phyloP scores from a whole-genome alignment of 2,113 vertebrate genomes.

The Corvus hawaiiensis region DNA sequence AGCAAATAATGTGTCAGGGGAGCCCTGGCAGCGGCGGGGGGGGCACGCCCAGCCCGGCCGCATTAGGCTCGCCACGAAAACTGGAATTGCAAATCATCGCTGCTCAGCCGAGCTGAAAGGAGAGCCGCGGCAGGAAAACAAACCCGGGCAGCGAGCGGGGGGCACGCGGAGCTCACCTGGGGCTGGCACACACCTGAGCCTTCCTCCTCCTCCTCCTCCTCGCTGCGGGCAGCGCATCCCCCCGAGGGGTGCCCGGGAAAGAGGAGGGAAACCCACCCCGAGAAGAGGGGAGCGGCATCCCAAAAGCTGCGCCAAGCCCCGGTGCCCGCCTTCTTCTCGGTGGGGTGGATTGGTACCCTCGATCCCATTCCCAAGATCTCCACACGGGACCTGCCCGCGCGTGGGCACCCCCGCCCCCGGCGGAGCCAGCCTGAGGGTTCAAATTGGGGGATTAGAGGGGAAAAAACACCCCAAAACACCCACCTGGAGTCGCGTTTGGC shows the following conservation, averaged over 20 bases:
- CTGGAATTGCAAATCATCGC: constrained; percentile 1
- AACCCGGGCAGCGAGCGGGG: background rate
- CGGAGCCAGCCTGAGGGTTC: background rate
- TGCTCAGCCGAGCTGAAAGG: constrained; percentile 13
- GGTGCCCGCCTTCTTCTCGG: background rate
- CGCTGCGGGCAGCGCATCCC: background rate
- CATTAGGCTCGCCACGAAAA: background rate
- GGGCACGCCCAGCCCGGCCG: background rate
- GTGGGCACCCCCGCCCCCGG: background rate
- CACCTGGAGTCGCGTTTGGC: background rate
- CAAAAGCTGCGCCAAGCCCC: background rate
- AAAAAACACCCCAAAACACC: background rate
- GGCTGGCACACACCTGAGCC: background rate
- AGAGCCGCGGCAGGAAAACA: background rate
- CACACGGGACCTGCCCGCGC: background rate
- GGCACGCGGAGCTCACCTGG: background rate
- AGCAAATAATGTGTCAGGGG: background rate
- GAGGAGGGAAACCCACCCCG: rapidly evolving
- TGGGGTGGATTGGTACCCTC: background rate
- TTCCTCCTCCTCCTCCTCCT: background rate
- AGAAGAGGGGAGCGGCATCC: rapidly evolving
- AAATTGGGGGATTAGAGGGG: background rate
- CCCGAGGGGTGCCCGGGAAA: rapidly evolving
- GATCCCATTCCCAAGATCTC: background rate
- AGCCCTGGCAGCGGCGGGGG: background rate